Evolutionary conservation across 2,888 invertebrate genomes (phyloP).

Genomic region (Linnaemya vulpina): DNA sequence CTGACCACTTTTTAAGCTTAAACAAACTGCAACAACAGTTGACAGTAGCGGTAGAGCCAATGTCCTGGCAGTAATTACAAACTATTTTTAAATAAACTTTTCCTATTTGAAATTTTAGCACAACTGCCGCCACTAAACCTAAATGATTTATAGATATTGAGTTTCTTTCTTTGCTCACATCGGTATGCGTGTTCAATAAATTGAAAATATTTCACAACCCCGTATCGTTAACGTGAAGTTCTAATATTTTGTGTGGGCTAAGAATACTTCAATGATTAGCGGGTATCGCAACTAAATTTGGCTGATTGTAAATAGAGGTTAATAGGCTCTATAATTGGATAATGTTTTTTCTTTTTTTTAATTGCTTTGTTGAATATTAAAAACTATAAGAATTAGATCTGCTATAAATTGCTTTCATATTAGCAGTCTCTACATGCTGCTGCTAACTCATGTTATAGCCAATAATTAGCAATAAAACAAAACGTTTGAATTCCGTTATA

Average conservation of each 20-base stretch:
- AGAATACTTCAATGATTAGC: background rate
- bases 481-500: constrained; percentile 48
- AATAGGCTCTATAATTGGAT: constrained; percentile 56
- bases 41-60: too few relatives aligned
- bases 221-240: background rate
- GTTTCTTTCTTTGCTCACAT: too few relatives aligned
- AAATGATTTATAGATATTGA: too few relatives aligned
- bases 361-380: constrained; percentile 57
- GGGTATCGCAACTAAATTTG: constrained; percentile 40
- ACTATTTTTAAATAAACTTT: too few relatives aligned
- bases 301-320: constrained; percentile 53
- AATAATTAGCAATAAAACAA: constrained; percentile 58
- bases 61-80: too few relatives aligned
- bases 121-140: too few relatives aligned
- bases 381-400: constrained; percentile 22
- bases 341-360: constrained; percentile 42
- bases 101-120: too few relatives aligned
- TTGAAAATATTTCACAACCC: background rate
- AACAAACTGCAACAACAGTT: too few relatives aligned
- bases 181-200: background rate
- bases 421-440: background rate
- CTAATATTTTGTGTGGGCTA: background rate
- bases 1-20: too few relatives aligned
- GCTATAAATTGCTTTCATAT: constrained; percentile 38
- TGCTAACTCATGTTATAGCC: constrained; percentile 8